Conservation (phyloP, 2,888 invertebrate genomes). For the Drosophila villosipedis region DNA sequence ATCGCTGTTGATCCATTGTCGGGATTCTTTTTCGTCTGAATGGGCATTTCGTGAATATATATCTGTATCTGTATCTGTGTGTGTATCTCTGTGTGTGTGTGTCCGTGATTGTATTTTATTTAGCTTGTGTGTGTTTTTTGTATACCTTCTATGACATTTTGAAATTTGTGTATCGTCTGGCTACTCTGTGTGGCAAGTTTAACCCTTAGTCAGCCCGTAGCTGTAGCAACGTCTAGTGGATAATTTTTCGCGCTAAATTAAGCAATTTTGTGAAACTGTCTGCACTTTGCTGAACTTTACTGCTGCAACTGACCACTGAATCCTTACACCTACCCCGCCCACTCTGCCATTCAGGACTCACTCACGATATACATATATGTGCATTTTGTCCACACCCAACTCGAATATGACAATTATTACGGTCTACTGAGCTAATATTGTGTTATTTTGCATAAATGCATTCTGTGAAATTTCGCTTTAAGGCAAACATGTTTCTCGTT, state of each 20-base stretch:
- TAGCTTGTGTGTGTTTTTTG: conserved; percentile 4
- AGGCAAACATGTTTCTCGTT: conserved; percentile 1
- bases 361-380: neutral
- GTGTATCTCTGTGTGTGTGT: conserved; percentile 3
- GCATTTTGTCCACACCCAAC: conserved; percentile 38
- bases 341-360: neutral
- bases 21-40: conserved; percentile 1
- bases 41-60: conserved; percentile 35
- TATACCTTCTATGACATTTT: conserved; percentile 14
- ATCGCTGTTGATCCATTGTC: conserved; percentile 1
- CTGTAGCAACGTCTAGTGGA: conserved; percentile 48
- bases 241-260: conserved; percentile 77
- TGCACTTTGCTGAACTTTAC: conserved; percentile 37
- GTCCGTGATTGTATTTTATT: conserved; percentile 8
- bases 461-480: conserved; percentile 27
- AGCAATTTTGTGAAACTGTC: conserved; percentile 69
- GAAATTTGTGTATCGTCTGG: conserved; percentile 9
- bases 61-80: conserved; percentile 7
- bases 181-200: conserved; percentile 32
- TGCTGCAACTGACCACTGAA: conserved; percentile 39
- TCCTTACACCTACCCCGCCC: conserved; percentile 1
- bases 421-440: conserved; percentile 77
- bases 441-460: conserved; percentile 76
- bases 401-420: conserved; percentile 77
- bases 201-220: conserved; percentile 22